Base-by-base conservation (phyloP, 2,888 invertebrate species). In the Charanyca ferruginea region DNA sequence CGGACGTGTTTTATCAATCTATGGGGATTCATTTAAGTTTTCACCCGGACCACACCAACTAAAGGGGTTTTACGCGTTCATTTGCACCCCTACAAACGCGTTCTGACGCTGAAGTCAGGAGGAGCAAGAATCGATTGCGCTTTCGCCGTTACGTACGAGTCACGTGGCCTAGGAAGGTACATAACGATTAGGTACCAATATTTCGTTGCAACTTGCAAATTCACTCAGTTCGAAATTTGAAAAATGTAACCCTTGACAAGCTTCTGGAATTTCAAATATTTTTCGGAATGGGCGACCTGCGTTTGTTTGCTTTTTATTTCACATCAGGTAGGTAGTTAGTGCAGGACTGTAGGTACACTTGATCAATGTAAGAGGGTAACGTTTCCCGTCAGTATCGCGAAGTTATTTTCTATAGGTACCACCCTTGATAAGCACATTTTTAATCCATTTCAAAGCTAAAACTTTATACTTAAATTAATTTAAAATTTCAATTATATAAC, bases 391-490 rank as follows among this genome's bases (percentile, higher is more conserved):
- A 16, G 22, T 25, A 52, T 11, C 20, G 6, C 13, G 4, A 52
- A 73, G 20, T 35, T 35, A 22, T 32, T 11, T 35, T 13, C 35
- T 35, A 35, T 38, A n/a, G n/a, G n/a, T n/a, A n/a, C n/a, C n/a
- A 20, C 32, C 5, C 23, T 41, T 42, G n/a, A 23, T 11, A 3
- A 38, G 9, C 32, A 32, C 11, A 32, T 32, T 32, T 32, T 32
- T 11, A 11, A 32, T 32, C 9, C 2, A 32, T 32, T 32, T 32
- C 32, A 32, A 32, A n/a, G n/a, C n/a, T n/a, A 35, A 41, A 35
- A 22, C 16, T 53, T 52, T 74, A 66, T 67, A 68, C 68, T 68
- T 74, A 42, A 75, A 52, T 55, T 22, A 70, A 68, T 70, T 51
- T 38, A 75, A 68, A 25, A 70, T 70, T 70, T 67, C 66, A 67